Percentiles rank a stretch among this genome's conserved stretches.
Conservation (phyloP, 2,888 invertebrate genomes). For the Alcis repandata region DNA sequence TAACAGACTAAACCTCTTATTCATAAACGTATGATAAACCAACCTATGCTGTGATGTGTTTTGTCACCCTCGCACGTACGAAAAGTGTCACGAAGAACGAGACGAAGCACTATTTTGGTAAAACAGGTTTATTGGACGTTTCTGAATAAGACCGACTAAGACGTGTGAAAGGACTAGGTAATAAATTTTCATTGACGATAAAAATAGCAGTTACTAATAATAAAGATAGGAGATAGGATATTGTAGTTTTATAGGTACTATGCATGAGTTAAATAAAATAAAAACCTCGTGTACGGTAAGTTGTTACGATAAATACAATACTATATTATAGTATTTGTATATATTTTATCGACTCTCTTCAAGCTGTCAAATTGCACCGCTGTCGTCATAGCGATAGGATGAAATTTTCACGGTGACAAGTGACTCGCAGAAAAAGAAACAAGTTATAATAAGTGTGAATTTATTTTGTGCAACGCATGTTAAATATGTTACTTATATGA, state of each 20-base stretch:
- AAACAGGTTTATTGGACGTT: too few species aligned
- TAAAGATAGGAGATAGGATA: too few species aligned
- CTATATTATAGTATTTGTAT: too few species aligned
- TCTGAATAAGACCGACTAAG: not conserved
- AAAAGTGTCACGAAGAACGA: not conserved
- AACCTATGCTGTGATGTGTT: not conserved
- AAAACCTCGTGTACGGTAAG: constrained; percentile 12
- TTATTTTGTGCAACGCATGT: constrained; percentile 15
- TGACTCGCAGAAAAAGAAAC: too few species aligned
- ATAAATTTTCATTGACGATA: not conserved
- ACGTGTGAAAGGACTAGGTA: not conserved
- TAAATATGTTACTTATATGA: not conserved
- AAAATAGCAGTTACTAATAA: not conserved
- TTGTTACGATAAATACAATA: not conserved
- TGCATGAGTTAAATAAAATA: constrained; percentile 6
- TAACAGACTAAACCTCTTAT: constrained; percentile 15
- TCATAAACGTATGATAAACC: not conserved
- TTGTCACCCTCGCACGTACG: not conserved
- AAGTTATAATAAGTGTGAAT: not conserved
- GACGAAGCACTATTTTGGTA: not conserved
- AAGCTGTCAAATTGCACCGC: not conserved
- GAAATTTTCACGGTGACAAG: too few species aligned
- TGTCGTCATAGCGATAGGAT: not conserved
- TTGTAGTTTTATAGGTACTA: not conserved
- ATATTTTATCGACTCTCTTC: not conserved